Evolutionary conservation across 92 coral and sea anemone species (phyloP).

Genomic region (Desmophyllum pertusum): DNA sequence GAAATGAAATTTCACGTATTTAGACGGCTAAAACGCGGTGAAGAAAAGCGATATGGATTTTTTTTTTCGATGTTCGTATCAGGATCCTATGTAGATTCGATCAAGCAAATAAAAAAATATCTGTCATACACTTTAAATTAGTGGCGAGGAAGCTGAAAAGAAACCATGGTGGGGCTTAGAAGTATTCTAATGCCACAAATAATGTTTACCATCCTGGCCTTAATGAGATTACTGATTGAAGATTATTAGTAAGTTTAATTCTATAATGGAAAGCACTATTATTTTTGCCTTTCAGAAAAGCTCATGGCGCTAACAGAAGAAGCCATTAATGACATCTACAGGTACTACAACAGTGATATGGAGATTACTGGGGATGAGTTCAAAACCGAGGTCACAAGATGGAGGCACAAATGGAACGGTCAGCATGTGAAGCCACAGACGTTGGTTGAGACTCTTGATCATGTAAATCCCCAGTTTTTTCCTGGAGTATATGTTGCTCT

Average conservation of each 20-base stretch:
- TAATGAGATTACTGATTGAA: neutral
- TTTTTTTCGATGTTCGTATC: too few relatives aligned
- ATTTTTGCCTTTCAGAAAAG: too few relatives aligned
- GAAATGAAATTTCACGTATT: too few relatives aligned
- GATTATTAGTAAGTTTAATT: neutral
- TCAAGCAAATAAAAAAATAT: too few relatives aligned
- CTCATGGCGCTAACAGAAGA: slow-evolving; percentile 10
- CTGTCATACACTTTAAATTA: too few relatives aligned
- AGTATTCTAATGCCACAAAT: too few relatives aligned
- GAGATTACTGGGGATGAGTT: slow-evolving; percentile 1
- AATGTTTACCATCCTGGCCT: too few relatives aligned
- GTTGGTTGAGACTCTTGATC: slow-evolving; percentile 29
- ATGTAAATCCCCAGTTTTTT: neutral
- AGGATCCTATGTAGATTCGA: too few relatives aligned
- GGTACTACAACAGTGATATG: slow-evolving; percentile 9
- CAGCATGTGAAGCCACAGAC: neutral
- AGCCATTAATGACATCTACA: neutral
- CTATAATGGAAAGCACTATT: neutral
- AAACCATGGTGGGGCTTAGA: too few relatives aligned
- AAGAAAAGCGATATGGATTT: too few relatives aligned
- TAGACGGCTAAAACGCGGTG: too few relatives aligned
- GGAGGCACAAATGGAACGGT: slow-evolving; percentile 14
- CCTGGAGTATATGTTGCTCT: slow-evolving; percentile 1
- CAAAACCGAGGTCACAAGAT: slow-evolving; percentile 17
- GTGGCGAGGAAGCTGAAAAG: too few relatives aligned